Percentiles rank a stretch among this genome's conserved stretches.
Evolutionary conservation across 2,888 invertebrate species (phyloP).

Genomic region (Lycia hirtaria): DNA sequence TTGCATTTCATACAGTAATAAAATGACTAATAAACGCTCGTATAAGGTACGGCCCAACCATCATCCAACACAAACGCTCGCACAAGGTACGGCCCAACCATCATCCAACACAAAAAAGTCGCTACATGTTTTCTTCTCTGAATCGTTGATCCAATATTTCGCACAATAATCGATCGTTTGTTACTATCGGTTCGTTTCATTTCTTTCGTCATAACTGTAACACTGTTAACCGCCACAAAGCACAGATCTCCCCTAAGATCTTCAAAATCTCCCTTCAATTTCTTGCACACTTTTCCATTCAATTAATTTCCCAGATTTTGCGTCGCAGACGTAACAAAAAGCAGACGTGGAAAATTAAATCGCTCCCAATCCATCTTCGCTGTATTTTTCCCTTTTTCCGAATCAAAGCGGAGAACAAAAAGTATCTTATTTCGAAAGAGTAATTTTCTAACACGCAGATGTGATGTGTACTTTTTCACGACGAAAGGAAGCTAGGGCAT

Average conservation of each 20-base stretch:
- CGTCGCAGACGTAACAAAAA: constrained; percentile 33
- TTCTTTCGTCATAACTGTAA: no score
- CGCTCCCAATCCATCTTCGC: constrained; percentile 38
- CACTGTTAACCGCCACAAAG: neutral
- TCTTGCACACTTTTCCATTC: constrained; percentile 14
- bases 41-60: no score
- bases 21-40: no score
- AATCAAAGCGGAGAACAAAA: constrained; percentile 25
- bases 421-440: constrained; percentile 27
- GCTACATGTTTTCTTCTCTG: no score
- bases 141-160: no score
- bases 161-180: no score
- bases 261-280: constrained; percentile 1
- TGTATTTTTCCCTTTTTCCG: constrained; percentile 18
- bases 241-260: neutral
- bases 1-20: no score
- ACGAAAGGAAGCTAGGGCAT: neutral
- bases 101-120: no score
- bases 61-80: no score
- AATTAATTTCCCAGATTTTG: constrained; percentile 28
- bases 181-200: no score
- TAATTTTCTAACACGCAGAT: constrained; percentile 29
- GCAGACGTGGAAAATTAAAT: constrained; percentile 41
- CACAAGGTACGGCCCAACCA: no score
- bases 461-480: constrained; percentile 14